Base-by-base conservation (phyloP, 2,888 invertebrate species). In the Caenorhabditis imperialis region DNA sequence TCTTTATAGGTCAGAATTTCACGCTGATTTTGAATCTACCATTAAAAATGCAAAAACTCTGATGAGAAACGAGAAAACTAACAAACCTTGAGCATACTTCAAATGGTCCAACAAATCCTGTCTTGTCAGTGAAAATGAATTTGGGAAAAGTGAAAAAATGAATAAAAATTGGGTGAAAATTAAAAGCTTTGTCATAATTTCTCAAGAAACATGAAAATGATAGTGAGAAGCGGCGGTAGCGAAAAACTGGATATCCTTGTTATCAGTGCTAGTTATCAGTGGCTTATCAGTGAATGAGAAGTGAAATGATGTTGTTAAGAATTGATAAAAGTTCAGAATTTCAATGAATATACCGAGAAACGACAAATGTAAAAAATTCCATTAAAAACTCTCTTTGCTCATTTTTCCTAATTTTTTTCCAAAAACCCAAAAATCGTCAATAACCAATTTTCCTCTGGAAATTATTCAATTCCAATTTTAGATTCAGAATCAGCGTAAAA, bases 51-150 rank as follows among this genome's bases (percentile, higher is more conserved):
- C 37, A 25, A 53, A 25, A 35, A 10, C 8, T 16, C 35, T n/a
- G 7, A n/a, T 23, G 23, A 30, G n/a, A 22, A 38, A 14, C 6
- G 7, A 18, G 5, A 14, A 51, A 4, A 12, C n/a, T 14, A 10
- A 27, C 35, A 23, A 22, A 48, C 63, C 72, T 63, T 81, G 77
- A 30, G 72, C 62, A 58, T 78, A 75, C 44, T 77, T 71, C 55
- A 82, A 55, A 74, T 82, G 80, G 33, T 81, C 82, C 53, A 82
- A 35, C 16, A 82, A 45, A 22, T 81, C 79, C 33, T 82, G 70
- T 20, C 75, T 33, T 5, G 78, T 71, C n/a, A 78, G 27, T 0
- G 60, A 35, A 45, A 25, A 14, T 1, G 35, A 14, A 3, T 20
- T 20, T 51, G 16, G 18, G 18, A 27, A 18, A 30, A 10, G 5